Percentiles rank a stretch among this genome's conserved stretches.
Evolutionary conservation across 2,888 invertebrate genomes (phyloP).

Genomic region (Nephrotoma flavescens): DNA sequence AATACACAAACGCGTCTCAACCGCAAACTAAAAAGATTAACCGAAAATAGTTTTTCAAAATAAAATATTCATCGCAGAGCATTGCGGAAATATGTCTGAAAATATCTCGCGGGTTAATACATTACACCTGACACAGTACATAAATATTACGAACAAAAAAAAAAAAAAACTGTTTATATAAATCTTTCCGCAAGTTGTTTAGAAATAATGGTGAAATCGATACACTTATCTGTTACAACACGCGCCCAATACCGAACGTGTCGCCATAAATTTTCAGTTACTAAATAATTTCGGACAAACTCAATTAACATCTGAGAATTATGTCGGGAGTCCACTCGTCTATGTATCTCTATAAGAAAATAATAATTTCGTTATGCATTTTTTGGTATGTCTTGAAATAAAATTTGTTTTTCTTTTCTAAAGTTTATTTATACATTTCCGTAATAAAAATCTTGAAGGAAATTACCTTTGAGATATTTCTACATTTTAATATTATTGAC

Average conservation of each 20-base stretch:
- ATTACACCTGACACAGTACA: background rate
- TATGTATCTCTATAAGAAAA: background rate
- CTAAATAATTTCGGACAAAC: background rate
- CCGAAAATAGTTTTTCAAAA: background rate
- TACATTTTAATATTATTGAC: background rate
- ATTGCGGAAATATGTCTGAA: background rate
- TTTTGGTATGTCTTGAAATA: background rate
- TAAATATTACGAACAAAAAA: background rate
- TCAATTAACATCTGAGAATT: background rate
- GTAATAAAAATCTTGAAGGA: background rate
- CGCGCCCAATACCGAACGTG: background rate
- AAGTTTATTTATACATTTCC: background rate
- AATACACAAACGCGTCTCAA: too few relatives aligned
- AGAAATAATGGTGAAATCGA: background rate
- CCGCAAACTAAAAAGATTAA: background rate
- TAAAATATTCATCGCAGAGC: background rate
- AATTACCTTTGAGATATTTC: background rate
- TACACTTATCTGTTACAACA: background rate
- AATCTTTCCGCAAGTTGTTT: background rate
- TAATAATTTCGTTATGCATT: background rate
- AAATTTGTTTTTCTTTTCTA: background rate
- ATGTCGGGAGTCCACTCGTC: background rate
- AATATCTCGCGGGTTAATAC: background rate
- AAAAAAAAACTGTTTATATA: background rate
- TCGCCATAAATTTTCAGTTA: background rate